Percentiles rank a stretch among this genome's conserved stretches.
Conservation (phyloP, 2,797 vertebrate genomes). For the Bovichtus variegatus region DNA sequence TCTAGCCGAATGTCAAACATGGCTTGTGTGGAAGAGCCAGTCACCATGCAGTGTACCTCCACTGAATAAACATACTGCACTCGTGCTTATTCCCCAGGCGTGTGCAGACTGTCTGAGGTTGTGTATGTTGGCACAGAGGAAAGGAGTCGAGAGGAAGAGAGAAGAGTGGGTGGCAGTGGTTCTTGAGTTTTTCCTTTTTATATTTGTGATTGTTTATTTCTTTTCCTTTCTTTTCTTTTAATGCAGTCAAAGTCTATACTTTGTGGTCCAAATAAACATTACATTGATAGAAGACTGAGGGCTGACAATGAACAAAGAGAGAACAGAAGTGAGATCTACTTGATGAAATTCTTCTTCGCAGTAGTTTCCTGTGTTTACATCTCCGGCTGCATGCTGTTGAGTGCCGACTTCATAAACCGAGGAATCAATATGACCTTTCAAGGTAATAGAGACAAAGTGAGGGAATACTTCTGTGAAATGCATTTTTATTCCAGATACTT, state of each 20-base stretch:
- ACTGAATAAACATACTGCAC: slow-evolving; percentile 48
- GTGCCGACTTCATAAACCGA: slow-evolving; percentile 19
- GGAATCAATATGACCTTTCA: slow-evolving; percentile 59
- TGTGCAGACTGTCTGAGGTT: slow-evolving; percentile 29
- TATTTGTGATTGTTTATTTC: too few relatives aligned
- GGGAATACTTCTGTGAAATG: slow-evolving; percentile 16
- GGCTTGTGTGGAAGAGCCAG: background rate
- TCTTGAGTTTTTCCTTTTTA: too few relatives aligned
- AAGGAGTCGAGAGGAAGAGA: slow-evolving; percentile 10
- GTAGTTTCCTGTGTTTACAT: slow-evolving; percentile 64
- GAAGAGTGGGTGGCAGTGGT: background rate
- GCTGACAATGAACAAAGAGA: slow-evolving; percentile 4
- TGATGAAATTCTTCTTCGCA: slow-evolving; percentile 9
- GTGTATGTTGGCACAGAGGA: slow-evolving; percentile 29
- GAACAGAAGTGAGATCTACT: slow-evolving; percentile 1
- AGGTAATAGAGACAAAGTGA: slow-evolving; percentile 42
- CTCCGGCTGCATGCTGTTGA: slow-evolving; percentile 19
- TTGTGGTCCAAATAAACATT: background rate
- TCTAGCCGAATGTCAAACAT: slow-evolving; percentile 31
- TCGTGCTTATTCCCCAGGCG: slow-evolving; percentile 39
- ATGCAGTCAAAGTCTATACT: too few relatives aligned
- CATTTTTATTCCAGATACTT: background rate
- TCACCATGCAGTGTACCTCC: slow-evolving; percentile 27
- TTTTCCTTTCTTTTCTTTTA: too few relatives aligned
- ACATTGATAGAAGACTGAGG: background rate